A percentile compares a stretch with the other conserved stretches of the same genome.
phyloP scores from a whole-genome alignment of 2,113 vertebrate genomes.

The Archilochus colubris region DNA sequence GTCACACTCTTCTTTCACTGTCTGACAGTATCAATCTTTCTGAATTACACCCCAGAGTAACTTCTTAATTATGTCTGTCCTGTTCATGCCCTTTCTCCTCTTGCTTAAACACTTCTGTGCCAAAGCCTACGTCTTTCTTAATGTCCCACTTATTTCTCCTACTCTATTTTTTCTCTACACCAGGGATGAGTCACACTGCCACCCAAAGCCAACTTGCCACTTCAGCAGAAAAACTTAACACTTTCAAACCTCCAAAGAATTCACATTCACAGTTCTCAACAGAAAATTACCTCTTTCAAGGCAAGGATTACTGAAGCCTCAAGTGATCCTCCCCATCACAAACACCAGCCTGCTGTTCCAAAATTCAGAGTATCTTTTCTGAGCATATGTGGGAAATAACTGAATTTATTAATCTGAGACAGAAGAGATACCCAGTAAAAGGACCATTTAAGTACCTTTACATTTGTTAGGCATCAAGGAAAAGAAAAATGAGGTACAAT shows the following conservation, averaged over 20 bases:
- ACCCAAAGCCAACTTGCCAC: not conserved
- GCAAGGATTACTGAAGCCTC: not conserved
- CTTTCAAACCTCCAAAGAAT: not conserved
- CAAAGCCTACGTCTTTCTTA: not conserved
- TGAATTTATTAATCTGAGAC: not conserved
- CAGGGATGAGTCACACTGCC: not conserved
- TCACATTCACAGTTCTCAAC: not conserved
- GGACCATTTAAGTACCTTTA: not conserved
- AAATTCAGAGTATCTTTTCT: not conserved
- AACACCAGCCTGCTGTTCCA: not conserved
- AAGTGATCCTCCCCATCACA: not conserved
- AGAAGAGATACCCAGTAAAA: not conserved
- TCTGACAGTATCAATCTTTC: not conserved
- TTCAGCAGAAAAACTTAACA: not conserved
- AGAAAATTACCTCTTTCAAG: not conserved
- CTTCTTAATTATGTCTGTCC: not conserved
- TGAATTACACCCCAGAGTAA: not conserved
- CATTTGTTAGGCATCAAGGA: not conserved
- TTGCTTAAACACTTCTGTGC: not conserved
- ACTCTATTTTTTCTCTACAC: not conserved
- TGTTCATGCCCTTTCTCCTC: not conserved
- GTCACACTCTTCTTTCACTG: not conserved
- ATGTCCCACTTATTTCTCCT: not conserved
- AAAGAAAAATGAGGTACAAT: not conserved
- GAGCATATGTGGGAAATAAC: not conserved